phyloP scores from a whole-genome alignment of 2,113 vertebrate species.

The Oreochromis aureus region DNA sequence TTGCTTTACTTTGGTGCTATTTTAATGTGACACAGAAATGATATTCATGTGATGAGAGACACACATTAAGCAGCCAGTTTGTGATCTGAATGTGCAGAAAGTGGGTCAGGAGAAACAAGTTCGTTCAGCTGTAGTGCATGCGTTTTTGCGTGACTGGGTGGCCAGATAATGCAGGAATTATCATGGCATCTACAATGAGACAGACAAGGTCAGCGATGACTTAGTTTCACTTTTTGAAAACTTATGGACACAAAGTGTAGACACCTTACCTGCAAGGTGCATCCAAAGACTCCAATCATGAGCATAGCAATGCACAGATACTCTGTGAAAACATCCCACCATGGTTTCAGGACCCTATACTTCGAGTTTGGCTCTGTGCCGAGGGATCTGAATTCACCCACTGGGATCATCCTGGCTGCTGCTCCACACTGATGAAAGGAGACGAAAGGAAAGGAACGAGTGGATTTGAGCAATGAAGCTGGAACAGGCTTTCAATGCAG shows the following conservation, averaged over 20 bases:
- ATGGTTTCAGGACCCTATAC: constrained; percentile 85
- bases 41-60: not conserved
- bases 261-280: constrained; percentile 81
- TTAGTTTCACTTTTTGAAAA: not conserved
- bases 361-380: constrained; percentile 74
- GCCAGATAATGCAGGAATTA: not conserved
- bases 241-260: not conserved
- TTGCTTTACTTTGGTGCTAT: constrained; percentile 3
- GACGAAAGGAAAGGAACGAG: not conserved
- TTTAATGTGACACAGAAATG: constrained; percentile 19
- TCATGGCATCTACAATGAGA: not conserved
- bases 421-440: constrained; percentile 1
- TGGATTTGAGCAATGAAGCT: not conserved
- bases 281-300: constrained; percentile 90
- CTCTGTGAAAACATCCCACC: constrained; percentile 90
- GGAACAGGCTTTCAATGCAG: constrained; percentile 2
- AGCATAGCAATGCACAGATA: constrained; percentile 86
- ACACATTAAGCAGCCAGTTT: constrained; percentile 24
- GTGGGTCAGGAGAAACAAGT: constrained; percentile 12
- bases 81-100: constrained; percentile 1
- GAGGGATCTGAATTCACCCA: constrained; percentile 83
- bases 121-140: not conserved
- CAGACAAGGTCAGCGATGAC: not conserved
- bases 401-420: constrained; percentile 80
- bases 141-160: not conserved